Conservation (phyloP, 2,797 vertebrate genomes). For the Fratercula arctica region DNA sequence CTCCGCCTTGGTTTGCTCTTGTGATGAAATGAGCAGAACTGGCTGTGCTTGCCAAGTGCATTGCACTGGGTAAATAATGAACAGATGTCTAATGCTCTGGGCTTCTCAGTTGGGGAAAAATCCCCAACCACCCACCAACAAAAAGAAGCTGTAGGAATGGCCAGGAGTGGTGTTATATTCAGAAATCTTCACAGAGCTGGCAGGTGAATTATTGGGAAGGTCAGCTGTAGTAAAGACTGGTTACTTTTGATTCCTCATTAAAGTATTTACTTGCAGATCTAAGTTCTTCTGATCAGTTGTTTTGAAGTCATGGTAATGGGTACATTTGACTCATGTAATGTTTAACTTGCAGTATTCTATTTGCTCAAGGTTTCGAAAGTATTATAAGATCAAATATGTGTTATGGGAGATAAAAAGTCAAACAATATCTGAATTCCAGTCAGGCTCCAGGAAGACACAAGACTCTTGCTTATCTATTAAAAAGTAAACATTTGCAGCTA, state of each 20-base stretch:
- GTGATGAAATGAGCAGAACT: background rate
- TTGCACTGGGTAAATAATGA: background rate
- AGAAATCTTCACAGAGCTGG: background rate
- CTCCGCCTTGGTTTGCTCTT: background rate
- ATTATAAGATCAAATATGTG: background rate
- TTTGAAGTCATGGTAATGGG: slow-evolving; percentile 2
- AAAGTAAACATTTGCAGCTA: slow-evolving; percentile 38
- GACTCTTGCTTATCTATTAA: background rate
- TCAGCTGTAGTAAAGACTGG: background rate
- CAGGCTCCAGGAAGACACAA: slow-evolving; percentile 24
- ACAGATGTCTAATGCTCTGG: background rate
- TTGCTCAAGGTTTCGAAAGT: slow-evolving; percentile 27
- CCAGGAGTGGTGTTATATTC: background rate
- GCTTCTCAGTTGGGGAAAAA: background rate
- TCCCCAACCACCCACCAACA: rapidly evolving
- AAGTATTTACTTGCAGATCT: background rate
- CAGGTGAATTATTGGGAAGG: background rate
- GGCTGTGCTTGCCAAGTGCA: background rate
- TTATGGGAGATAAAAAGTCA: slow-evolving; percentile 18
- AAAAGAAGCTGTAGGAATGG: background rate
- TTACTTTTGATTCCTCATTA: background rate
- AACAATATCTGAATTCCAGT: slow-evolving; percentile 9
- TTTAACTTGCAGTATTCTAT: slow-evolving; percentile 36
- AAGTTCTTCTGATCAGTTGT: background rate
- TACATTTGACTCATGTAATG: background rate